These are phyloP conservation scores for Episyrphus balteatus DNA, from an alignment of 1,140 invertebrate species.

Conservation along the genomic window DNA sequence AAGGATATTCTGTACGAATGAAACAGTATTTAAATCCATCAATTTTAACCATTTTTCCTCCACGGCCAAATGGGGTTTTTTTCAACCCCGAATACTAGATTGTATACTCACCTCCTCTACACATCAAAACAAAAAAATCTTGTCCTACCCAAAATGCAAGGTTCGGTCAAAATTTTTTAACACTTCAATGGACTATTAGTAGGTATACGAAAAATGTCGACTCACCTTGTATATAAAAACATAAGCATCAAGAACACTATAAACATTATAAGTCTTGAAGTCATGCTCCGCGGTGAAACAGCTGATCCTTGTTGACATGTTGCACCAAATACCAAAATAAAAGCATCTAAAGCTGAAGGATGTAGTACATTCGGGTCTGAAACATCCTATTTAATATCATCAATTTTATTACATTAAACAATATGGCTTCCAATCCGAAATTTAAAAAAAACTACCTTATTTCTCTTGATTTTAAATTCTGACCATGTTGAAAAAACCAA, in stretches of 20 bases:
- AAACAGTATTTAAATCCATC: too few species aligned
- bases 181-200: too few species aligned
- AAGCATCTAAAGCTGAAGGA: slow-evolving; percentile 23
- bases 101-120: too few species aligned
- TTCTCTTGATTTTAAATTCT: background rate
- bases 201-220: too few species aligned
- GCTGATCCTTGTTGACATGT: slow-evolving; percentile 44
- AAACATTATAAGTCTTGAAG: slow-evolving; percentile 42
- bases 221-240: slow-evolving; percentile 21
- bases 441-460: background rate
- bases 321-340: slow-evolving; percentile 39
- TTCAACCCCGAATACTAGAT: too few species aligned
- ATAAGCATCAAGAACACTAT: slow-evolving; percentile 41
- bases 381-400: background rate
- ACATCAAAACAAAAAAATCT: too few species aligned
- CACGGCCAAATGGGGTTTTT: too few species aligned
- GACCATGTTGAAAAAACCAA: slow-evolving; percentile 18
- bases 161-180: too few species aligned
- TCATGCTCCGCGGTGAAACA: slow-evolving; percentile 38
- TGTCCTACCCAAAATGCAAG: too few species aligned
- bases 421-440: background rate
- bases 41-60: too few species aligned
- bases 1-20: too few species aligned
- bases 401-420: too few species aligned
- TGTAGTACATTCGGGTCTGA: background rate